phyloP scores from a whole-genome alignment of 2,888 invertebrate genomes.

The Lutraria lutraria region DNA sequence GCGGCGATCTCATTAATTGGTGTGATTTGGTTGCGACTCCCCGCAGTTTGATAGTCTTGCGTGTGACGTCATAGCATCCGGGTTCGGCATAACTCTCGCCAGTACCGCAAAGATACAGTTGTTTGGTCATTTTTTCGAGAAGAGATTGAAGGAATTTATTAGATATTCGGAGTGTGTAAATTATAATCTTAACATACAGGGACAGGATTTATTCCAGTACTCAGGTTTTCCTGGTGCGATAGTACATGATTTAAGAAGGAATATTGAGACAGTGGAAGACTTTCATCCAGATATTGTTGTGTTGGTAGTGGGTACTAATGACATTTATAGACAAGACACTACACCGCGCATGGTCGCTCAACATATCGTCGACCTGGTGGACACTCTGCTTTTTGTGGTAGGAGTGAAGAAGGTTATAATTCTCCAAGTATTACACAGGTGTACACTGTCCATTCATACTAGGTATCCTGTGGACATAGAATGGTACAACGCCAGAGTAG shows the following conservation, averaged over 20 bases:
- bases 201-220: not conserved
- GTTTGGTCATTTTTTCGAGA: conserved; percentile 1
- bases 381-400: not conserved
- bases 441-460: not conserved
- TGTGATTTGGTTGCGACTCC: no score
- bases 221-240: not conserved
- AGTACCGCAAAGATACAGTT: conserved; percentile 7
- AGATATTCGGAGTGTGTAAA: not conserved
- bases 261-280: not conserved
- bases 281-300: not conserved
- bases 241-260: not conserved
- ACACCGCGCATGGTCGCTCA: not conserved
- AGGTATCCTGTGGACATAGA: not conserved
- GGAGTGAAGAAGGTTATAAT: not conserved
- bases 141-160: not conserved
- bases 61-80: no score
- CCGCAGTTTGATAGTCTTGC: no score
- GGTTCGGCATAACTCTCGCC: no score
- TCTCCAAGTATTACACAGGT: no score
- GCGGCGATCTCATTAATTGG: no score
- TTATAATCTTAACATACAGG: not conserved
- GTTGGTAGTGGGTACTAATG: not conserved
- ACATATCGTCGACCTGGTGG: not conserved
- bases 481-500: not conserved
- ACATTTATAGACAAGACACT: not conserved